These are phyloP conservation scores for Cuniculus paca DNA, from an alignment of 2,797 vertebrate genomes.

Conservation along the genomic window DNA sequence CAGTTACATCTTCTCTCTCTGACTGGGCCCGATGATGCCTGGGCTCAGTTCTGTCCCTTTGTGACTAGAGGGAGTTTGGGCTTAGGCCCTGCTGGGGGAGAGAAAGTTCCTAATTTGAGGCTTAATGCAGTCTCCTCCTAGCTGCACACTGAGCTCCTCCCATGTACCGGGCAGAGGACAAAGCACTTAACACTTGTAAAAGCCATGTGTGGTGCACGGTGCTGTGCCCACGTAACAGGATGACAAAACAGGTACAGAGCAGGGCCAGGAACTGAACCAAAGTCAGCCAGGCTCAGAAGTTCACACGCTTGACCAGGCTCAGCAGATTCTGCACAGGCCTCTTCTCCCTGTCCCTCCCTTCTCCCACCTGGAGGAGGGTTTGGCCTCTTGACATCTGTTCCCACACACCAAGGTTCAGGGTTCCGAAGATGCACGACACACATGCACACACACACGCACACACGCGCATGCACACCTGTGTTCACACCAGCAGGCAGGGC, in stretches of 20 bases:
- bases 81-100: neutral
- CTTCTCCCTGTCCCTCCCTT: neutral
- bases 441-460: fast-evolving
- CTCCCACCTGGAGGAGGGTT: neutral
- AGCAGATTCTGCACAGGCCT: neutral
- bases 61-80: neutral
- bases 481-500: fast-evolving
- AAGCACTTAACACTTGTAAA: no score
- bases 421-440: neutral
- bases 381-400: neutral
- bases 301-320: neutral
- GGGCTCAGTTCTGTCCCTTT: neutral
- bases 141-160: fast-evolving
- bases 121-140: neutral
- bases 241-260: fast-evolving
- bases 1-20: neutral
- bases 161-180: fast-evolving
- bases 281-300: fast-evolving
- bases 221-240: neutral
- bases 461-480: fast-evolving
- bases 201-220: fast-evolving
- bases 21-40: fast-evolving
- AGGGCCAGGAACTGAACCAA: neutral
- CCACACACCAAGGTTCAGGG: neutral
- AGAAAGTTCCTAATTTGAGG: fast-evolving